Evolutionary conservation across 2,113 vertebrate species (phyloP), one percentile per base, ranked within the genome.

Genomic region (Electrona antarctica): DNA sequence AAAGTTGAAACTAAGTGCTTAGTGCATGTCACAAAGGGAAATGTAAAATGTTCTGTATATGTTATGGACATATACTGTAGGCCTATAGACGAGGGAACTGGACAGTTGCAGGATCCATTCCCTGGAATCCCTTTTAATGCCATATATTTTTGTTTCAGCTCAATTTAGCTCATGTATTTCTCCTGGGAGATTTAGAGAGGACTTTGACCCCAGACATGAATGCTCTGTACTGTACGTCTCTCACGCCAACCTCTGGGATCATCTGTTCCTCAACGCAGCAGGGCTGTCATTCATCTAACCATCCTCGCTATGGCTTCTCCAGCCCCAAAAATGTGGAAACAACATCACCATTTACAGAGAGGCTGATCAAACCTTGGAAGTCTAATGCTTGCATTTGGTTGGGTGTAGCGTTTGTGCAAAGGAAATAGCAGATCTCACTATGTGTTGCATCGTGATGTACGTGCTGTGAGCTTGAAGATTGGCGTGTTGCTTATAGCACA

Each of bases 161-260:
- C 60, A 68, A 64, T 52, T 59, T 55, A 0, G 66, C 9, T 61
- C 64, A 21, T 77, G 29, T 76, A 58, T 71, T 56, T 72, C 48
- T 61, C 65, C 61, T 75, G 33, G 4, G 61, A 75, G 73, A 65
- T 45, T 52, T 21, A 48, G n/a, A 66, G 63, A 68, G 67, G 73
- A 70, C 11, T 49, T 82, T 79, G 76, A 84, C 60, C 77, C 67
- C 41, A 9, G 47, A 73, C 58, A 54, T 73, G 15, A 78, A 85
- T 73, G 60, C 60, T 78, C 54, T 61, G 55, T 21, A 21, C 21
- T 21, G 21, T 21, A 21, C 1, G 21, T 41, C 33, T 41, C 33
- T 41, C 33, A 77, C 60, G 57, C 49, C 75, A 46, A 81, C 75
- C 79, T 77, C 55, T 55, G 61, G 76, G 74, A 77, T 82, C 67